Conservation (phyloP, 1,140 invertebrate genomes). For the Diorhabda carinulata region DNA sequence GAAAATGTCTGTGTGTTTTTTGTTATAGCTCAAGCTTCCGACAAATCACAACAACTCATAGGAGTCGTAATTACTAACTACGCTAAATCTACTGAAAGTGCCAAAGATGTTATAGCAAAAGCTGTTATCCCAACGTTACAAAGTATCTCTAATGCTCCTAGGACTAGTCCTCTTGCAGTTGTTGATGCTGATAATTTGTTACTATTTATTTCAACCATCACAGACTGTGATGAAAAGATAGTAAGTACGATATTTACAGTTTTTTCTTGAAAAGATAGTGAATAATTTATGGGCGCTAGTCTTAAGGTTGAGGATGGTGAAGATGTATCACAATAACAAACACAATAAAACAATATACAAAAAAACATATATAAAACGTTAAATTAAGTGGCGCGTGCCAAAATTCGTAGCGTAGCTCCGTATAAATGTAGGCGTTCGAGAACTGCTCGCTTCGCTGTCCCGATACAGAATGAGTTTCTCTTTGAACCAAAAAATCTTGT, state of each 20-base stretch:
- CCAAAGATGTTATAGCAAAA: conserved; percentile 54
- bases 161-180: conserved; percentile 56
- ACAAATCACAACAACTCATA: conserved; percentile 23
- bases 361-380: too few relatives aligned
- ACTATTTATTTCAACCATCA: conserved; percentile 30
- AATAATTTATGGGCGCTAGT: too few relatives aligned
- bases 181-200: conserved; percentile 49
- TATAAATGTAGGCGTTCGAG: too few relatives aligned
- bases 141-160: conserved; percentile 56
- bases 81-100: conserved; percentile 10
- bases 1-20: neutral
- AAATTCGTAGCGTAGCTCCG: too few relatives aligned
- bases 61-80: conserved; percentile 25
- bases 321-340: too few relatives aligned
- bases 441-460: too few relatives aligned
- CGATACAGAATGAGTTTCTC: too few relatives aligned
- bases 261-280: too few relatives aligned
- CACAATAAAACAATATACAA: too few relatives aligned
- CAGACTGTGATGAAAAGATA: conserved; percentile 10
- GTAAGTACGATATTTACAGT: neutral
- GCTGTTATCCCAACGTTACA: conserved; percentile 59
- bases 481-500: too few relatives aligned
- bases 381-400: too few relatives aligned
- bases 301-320: too few relatives aligned
- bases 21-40: conserved; percentile 22